Percentiles rank a stretch among this genome's conserved stretches.
Evolutionary conservation across 1,140 invertebrate genomes (phyloP).

Genomic region (Drosophila teissieri): DNA sequence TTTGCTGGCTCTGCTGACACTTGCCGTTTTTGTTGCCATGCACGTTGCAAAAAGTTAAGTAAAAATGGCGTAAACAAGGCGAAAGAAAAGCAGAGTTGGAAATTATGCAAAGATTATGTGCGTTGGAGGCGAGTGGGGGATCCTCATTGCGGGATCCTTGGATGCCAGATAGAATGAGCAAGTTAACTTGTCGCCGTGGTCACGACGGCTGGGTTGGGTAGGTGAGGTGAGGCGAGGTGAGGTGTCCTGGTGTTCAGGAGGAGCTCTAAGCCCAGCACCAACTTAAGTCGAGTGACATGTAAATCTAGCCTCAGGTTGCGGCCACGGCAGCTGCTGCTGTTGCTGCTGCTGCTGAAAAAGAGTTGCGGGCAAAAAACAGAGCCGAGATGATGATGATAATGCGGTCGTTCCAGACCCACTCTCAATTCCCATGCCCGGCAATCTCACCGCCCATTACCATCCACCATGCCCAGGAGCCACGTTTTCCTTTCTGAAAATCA

Average conservation of each 20-base stretch:
- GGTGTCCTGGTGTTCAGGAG: constrained; percentile 37
- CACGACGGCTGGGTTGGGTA: constrained; percentile 5
- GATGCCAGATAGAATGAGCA: constrained; percentile 25
- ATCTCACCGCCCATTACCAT: constrained; percentile 37
- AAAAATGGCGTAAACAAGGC: constrained; percentile 18
- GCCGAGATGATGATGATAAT: constrained; percentile 50
- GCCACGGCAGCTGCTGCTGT: constrained; percentile 55
- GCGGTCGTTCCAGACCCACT: constrained; percentile 33
- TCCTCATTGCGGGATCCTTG: constrained; percentile 20
- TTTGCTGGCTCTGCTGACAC: constrained; percentile 68
- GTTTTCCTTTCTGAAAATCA: constrained; percentile 79
- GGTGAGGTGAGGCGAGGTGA: constrained; percentile 45
- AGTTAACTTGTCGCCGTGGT: constrained; percentile 55
- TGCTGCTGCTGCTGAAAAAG: constrained; percentile 56
- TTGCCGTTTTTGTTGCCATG: constrained; percentile 58
- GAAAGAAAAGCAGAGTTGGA: constrained; percentile 47
- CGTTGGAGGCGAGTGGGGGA: constrained; percentile 41
- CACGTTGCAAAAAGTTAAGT: constrained; percentile 22
- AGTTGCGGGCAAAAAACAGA: constrained; percentile 61
- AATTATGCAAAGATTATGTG: constrained; percentile 82
- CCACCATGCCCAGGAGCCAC: constrained; percentile 69
- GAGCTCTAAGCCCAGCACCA: constrained; percentile 25
- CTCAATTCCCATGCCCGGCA: neutral
- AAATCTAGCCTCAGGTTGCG: constrained; percentile 72
- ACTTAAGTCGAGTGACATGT: constrained; percentile 77